A percentile compares a stretch with the other conserved stretches of the same genome.
These are phyloP conservation scores for Hylia prasina DNA, from an alignment of 2,113 vertebrate genomes.

Conservation along the genomic window DNA sequence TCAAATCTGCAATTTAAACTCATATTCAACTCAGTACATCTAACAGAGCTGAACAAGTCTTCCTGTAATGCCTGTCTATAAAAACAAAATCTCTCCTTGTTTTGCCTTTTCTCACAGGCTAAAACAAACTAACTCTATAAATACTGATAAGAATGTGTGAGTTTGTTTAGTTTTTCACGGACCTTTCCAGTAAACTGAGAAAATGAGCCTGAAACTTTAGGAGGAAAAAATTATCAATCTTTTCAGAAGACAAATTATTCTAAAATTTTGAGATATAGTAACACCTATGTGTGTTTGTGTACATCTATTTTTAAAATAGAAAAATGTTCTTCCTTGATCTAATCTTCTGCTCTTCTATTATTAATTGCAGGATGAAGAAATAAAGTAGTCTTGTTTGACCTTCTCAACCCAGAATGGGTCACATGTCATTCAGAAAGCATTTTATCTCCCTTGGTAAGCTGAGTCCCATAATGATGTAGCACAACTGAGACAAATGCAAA, in stretches of 20 bases:
- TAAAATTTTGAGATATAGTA: not conserved
- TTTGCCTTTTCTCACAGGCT: not conserved
- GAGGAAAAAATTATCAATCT: not conserved
- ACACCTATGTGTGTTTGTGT: not conserved
- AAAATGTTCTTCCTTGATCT: not conserved
- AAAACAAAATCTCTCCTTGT: not conserved
- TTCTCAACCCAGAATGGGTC: not conserved
- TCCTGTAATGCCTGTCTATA: not conserved
- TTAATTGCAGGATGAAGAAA: not conserved
- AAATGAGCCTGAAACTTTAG: not conserved
- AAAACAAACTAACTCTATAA: not conserved
- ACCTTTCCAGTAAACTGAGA: not conserved
- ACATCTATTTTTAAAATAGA: not conserved
- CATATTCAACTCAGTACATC: not conserved
- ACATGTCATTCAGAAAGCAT: not conserved
- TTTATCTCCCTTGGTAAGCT: not conserved
- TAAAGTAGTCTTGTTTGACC: not conserved
- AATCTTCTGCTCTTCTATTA: not conserved
- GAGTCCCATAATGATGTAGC: not conserved
- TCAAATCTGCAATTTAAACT: not conserved
- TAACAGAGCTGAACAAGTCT: not conserved
- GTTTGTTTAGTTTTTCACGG: not conserved
- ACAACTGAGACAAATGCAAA: not conserved
- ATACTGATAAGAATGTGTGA: not conserved
- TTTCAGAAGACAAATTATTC: not conserved